Conservation (phyloP, 2,797 vertebrate genomes). For the Zalophus californianus region DNA sequence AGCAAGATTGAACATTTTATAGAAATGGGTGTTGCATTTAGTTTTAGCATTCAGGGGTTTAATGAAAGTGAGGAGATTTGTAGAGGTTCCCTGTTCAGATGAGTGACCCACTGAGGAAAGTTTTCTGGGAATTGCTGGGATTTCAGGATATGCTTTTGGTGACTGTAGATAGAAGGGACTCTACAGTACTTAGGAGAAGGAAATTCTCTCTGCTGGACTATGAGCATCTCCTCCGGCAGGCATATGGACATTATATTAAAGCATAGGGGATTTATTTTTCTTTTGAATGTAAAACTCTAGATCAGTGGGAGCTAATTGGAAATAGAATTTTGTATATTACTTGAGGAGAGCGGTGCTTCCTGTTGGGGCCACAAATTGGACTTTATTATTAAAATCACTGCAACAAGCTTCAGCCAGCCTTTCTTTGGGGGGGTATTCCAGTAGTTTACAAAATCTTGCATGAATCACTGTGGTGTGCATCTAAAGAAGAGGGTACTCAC, state of each 20-base stretch:
- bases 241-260: neutral
- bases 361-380: neutral
- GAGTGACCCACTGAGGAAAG: neutral
- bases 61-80: neutral
- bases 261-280: neutral
- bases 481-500: neutral
- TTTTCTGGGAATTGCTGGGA: constrained; percentile 23
- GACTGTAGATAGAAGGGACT: neutral
- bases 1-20: neutral
- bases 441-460: neutral
- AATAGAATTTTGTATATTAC: neutral
- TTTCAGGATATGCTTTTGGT: neutral
- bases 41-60: neutral
- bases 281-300: neutral
- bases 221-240: fast-evolving
- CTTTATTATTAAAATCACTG: neutral
- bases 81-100: neutral
- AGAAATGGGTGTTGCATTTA: neutral
- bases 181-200: neutral
- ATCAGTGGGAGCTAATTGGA: neutral
- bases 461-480: neutral
- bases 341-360: neutral
- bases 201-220: neutral
- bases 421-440: neutral
- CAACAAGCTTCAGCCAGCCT: neutral